Conservation (phyloP, 2,113 vertebrate species). For the Rhipidura dahli region DNA sequence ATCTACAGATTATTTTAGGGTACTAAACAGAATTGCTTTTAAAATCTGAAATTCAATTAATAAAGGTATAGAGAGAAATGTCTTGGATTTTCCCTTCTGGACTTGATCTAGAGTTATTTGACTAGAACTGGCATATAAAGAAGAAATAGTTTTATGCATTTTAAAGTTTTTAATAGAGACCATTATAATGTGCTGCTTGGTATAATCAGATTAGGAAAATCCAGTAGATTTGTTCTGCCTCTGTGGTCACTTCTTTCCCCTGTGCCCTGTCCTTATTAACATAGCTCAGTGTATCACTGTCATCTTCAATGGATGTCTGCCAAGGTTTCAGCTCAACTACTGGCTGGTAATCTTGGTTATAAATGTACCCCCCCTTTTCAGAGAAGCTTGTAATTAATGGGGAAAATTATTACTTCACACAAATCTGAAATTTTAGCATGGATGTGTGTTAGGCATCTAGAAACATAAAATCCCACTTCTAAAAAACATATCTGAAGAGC, state of each 20-base stretch:
- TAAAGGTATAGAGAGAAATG: neutral
- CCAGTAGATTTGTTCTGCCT: neutral
- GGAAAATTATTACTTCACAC: neutral
- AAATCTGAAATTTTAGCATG: neutral
- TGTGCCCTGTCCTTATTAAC: neutral
- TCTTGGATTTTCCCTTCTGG: neutral
- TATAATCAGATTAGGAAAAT: neutral
- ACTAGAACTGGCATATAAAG: neutral
- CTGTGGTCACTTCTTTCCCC: neutral
- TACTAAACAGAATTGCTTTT: neutral
- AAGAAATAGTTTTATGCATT: neutral
- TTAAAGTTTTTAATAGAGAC: neutral
- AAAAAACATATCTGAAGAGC: neutral
- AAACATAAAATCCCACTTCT: neutral
- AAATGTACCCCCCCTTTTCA: neutral
- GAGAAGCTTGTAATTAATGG: neutral
- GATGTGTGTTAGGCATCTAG: neutral
- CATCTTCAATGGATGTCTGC: neutral
- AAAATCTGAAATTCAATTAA: neutral
- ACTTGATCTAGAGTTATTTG: conserved; percentile 16
- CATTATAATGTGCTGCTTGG: neutral
- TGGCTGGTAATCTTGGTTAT: neutral
- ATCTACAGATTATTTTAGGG: neutral
- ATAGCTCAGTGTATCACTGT: neutral
- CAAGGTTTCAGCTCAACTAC: neutral